Percentiles rank a stretch among this genome's conserved stretches.
Conservation (phyloP, 2,113 vertebrate species). For the Stercorarius parasiticus region DNA sequence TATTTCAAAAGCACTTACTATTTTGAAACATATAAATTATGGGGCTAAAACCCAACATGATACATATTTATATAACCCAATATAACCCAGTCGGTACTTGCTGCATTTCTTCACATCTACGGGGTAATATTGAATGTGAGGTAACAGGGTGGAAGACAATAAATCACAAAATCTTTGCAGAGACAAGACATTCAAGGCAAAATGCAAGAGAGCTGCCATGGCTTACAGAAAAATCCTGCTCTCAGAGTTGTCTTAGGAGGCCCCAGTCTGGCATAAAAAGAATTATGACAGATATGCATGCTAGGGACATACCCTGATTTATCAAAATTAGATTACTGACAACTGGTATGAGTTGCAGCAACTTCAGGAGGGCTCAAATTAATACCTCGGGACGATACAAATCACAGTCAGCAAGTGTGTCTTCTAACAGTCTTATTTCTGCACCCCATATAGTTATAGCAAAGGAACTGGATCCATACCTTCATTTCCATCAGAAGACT, state of each 20-base stretch:
- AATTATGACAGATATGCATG: not conserved
- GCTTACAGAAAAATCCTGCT: not conserved
- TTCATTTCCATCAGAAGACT: not conserved
- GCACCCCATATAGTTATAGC: not conserved
- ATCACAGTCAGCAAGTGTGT: not conserved
- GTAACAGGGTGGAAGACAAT: not conserved
- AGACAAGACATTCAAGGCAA: not conserved
- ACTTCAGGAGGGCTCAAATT: not conserved
- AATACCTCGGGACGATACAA: not conserved
- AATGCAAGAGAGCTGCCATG: not conserved
- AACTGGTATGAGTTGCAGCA: not conserved
- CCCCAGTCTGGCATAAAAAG: not conserved
- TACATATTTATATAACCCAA: not conserved
- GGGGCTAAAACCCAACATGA: not conserved
- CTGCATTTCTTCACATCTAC: not conserved
- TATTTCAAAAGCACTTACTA: not conserved
- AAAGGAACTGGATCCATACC: not conserved
- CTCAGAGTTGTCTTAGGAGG: not conserved
- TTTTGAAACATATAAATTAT: not conserved
- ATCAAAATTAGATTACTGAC: not conserved
- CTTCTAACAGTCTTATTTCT: not conserved
- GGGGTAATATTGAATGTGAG: not conserved
- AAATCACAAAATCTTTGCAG: not conserved
- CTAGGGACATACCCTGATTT: not conserved
- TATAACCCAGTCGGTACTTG: not conserved